Conservation (phyloP, 2,113 vertebrate species). For the Sitta europaea region DNA sequence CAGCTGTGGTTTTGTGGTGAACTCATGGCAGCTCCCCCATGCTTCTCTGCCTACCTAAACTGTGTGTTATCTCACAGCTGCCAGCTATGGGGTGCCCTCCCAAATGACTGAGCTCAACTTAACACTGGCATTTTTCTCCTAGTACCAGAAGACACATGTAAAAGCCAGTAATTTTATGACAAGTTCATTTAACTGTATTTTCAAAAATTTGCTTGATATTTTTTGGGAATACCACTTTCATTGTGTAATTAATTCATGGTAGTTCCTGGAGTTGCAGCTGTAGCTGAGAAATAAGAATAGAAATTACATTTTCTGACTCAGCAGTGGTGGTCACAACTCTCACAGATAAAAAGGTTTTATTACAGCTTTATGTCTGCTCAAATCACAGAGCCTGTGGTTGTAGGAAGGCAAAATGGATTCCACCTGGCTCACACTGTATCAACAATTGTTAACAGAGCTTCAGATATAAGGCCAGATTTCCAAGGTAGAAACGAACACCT, state of each 20-base stretch:
- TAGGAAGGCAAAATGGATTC: background rate
- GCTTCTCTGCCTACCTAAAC: background rate
- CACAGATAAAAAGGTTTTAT: background rate
- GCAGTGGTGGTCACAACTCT: background rate
- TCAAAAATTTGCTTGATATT: background rate
- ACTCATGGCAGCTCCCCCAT: rapidly evolving
- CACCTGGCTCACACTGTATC: background rate
- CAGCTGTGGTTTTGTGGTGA: background rate
- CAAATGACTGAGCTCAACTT: background rate
- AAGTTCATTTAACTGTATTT: background rate
- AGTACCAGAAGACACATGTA: background rate
- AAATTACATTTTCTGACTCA: background rate
- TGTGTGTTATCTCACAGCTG: background rate
- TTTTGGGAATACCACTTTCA: background rate
- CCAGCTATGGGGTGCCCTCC: background rate
- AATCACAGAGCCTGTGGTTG: background rate
- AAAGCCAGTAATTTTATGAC: background rate
- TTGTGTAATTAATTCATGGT: background rate
- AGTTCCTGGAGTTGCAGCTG: background rate
- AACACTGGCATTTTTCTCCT: background rate
- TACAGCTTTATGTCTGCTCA: background rate
- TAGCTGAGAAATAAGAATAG: background rate
- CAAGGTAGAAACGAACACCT: background rate
- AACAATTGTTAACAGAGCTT: background rate
- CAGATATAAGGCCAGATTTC: background rate